Conservation (phyloP, 2,888 invertebrate species). For the Mesorhabditis sp. region DNA sequence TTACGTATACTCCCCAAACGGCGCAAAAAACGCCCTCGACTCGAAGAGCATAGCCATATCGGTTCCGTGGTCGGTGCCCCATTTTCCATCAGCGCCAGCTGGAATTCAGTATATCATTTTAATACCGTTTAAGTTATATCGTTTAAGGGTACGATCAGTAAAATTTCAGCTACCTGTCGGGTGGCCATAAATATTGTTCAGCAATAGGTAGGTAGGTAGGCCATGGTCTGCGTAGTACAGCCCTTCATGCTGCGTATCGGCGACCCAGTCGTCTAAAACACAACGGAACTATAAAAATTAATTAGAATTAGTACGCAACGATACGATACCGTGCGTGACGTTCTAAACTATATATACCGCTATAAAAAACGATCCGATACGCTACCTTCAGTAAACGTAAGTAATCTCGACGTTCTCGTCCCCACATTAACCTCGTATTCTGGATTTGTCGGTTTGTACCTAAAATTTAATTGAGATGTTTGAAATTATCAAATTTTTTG, state of each 20-base stretch:
- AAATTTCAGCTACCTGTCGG: not conserved
- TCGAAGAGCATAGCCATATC: constrained; percentile 1
- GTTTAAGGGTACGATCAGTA: not conserved
- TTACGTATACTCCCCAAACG: constrained; percentile 1
- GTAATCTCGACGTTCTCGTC: not conserved
- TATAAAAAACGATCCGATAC: too few relatives aligned
- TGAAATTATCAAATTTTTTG: too few relatives aligned
- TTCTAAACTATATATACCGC: too few relatives aligned
- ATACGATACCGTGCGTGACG: too few relatives aligned
- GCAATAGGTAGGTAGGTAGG: not conserved
- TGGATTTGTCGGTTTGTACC: not conserved
- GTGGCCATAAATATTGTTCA: not conserved
- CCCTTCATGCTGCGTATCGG: not conserved
- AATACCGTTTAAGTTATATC: not conserved
- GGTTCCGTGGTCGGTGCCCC: constrained; percentile 6
- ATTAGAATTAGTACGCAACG: not conserved
- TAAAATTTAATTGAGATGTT: too few relatives aligned
- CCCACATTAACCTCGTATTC: not conserved
- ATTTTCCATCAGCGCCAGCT: not conserved
- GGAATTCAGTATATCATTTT: not conserved
- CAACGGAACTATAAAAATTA: too few relatives aligned
- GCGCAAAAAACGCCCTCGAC: not conserved
- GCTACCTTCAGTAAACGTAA: not conserved
- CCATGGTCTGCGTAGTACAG: not conserved
- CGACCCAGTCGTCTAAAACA: not conserved